Evolutionary conservation across 2,888 invertebrate species (phyloP).

Genomic region (Bellardia bayeri): DNA sequence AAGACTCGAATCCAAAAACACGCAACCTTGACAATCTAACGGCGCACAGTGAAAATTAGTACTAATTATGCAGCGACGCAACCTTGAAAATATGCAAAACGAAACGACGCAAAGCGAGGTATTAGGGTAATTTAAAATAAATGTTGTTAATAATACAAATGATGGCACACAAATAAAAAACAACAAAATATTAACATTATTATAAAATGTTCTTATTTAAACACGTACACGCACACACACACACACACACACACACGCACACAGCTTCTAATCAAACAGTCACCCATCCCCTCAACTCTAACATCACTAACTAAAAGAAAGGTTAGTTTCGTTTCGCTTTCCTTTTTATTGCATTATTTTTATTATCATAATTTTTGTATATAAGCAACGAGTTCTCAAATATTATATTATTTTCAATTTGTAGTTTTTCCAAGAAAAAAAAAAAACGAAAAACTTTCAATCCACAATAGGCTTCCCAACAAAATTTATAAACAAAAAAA

Average conservation of each 20-base stretch:
- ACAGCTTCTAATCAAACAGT: neutral
- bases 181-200: neutral
- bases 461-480: neutral
- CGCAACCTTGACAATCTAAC: no score
- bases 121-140: neutral
- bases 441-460: neutral
- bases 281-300: neutral
- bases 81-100: no score
- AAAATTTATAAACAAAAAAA: neutral
- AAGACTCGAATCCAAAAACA: no score
- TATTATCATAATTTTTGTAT: neutral
- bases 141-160: neutral
- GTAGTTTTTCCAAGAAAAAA: neutral
- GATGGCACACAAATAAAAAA: neutral
- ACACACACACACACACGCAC: neutral
- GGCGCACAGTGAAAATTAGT: no score
- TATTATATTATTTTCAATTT: conserved; percentile 6
- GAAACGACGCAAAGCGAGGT: neutral
- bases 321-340: neutral
- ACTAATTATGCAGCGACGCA: no score
- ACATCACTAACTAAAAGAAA: neutral
- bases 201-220: neutral
- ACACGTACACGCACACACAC: neutral
- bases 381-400: neutral
- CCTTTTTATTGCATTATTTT: neutral